Conservation (phyloP, 2,888 invertebrate genomes). For the Nomada ferruginata region DNA sequence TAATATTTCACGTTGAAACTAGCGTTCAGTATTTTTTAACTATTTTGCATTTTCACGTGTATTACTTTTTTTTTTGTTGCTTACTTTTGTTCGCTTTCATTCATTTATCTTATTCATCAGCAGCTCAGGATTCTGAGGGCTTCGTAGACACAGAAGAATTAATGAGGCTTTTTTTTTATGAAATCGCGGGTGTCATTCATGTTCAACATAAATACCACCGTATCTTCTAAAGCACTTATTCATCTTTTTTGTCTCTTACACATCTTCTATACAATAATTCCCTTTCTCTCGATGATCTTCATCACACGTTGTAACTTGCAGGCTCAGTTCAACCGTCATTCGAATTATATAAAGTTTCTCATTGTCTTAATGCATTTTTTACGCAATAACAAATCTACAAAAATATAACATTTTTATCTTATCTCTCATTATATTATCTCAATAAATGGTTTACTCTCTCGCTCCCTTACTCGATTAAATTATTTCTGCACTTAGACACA, state of each 20-base stretch:
- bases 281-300: slow-evolving; percentile 43
- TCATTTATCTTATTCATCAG: slow-evolving; percentile 30
- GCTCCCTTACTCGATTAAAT: slow-evolving; percentile 52
- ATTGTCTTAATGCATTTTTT: slow-evolving; percentile 82
- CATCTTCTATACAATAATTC: background rate
- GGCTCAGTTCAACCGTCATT: slow-evolving; percentile 68
- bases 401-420: slow-evolving; percentile 83
- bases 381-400: slow-evolving; percentile 84
- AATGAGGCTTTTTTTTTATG: slow-evolving; percentile 47
- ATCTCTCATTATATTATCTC: slow-evolving; percentile 80
- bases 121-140: slow-evolving; percentile 60
- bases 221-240: slow-evolving; percentile 63
- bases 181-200: slow-evolving; percentile 55
- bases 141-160: slow-evolving; percentile 63
- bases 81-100: slow-evolving; percentile 6
- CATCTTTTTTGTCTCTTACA: slow-evolving; percentile 20
- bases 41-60: slow-evolving; percentile 14
- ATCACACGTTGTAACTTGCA: slow-evolving; percentile 49
- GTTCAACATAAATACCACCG: slow-evolving; percentile 54
- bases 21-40: slow-evolving; percentile 55
- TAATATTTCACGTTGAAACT: slow-evolving; percentile 62
- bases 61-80: slow-evolving; percentile 27
- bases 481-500: slow-evolving; percentile 64
- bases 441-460: slow-evolving; percentile 74
- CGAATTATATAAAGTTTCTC: slow-evolving; percentile 80